Evolutionary conservation across 2,888 invertebrate species (phyloP).

Genomic region (Dorcus parallelipipedus): DNA sequence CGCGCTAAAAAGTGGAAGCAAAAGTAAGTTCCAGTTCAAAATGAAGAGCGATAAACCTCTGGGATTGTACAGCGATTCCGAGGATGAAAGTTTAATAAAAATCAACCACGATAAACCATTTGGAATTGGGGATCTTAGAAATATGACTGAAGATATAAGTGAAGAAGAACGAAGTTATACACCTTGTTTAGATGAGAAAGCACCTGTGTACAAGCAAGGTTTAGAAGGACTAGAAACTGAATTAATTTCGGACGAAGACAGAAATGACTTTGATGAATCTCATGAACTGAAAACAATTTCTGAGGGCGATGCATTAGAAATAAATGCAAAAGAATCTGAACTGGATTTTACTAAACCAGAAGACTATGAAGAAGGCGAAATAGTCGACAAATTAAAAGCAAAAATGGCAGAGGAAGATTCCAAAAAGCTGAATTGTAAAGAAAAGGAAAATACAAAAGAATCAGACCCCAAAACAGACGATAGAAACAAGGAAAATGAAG

Average conservation of each 20-base stretch:
- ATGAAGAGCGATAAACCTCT: background rate
- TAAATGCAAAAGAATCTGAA: constrained; percentile 49
- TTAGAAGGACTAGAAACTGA: constrained; percentile 65
- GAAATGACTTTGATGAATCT: constrained; percentile 61
- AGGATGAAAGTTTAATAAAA: constrained; percentile 43
- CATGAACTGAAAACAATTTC: constrained; percentile 46
- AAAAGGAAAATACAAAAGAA: constrained; percentile 41
- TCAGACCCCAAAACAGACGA: constrained; percentile 56
- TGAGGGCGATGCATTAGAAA: constrained; percentile 48
- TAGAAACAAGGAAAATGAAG: constrained; percentile 46
- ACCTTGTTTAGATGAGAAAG: constrained; percentile 66
- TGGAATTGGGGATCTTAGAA: constrained; percentile 43
- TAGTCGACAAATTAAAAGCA: constrained; percentile 48
- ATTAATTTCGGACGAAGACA: constrained; percentile 71
- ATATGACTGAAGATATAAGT: constrained; percentile 63
- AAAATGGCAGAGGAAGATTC: constrained; percentile 44
- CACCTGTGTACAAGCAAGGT: constrained; percentile 30
- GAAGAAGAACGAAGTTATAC: constrained; percentile 70
- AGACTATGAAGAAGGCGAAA: constrained; percentile 59
- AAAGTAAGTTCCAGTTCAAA: background rate
- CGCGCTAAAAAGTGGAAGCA: background rate
- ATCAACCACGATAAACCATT: constrained; percentile 34
- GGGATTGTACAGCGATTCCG: constrained; percentile 44
- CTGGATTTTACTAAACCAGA: constrained; percentile 47
- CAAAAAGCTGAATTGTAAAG: constrained; percentile 47